Evolutionary conservation across 2,888 invertebrate genomes (phyloP), one percentile per base, ranked within the genome.

Genomic region (Volucella bombylans): DNA sequence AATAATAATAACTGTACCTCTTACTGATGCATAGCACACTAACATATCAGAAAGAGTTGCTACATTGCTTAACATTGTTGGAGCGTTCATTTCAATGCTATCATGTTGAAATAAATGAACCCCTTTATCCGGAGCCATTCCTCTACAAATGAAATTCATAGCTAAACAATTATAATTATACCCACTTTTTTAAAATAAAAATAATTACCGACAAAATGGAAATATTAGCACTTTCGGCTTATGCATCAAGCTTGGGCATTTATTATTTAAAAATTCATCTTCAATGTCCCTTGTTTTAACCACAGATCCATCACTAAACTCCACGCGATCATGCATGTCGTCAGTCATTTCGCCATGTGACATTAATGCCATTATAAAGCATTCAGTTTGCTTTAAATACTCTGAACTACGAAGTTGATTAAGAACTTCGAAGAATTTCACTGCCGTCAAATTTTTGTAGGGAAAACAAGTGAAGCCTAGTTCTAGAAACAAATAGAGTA

Each of bases 201-300:
- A n/a, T 2, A 77, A 52, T 52, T 88, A 89, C 89, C 95, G 93
- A 91, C 95, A 96, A 87, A 94, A 94, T 89, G 96, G 96, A 89
- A 95, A 95, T 78, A 96, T 93, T 89, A 96, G 94, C 72, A 96
- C 94, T 91, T 96, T 96, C 23, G 96, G 95, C 88, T 95, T 94
- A 68, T 93, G 92, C 10, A 90, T 88, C 79, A 95, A 92, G 69
- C 90, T 89, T 0, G 92, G 92, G 89, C 94, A 94, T 69, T 91
- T 92, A 14, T 89, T 87, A 88, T 94, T 93, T 88, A 93, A 93
- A 90, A 96, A 95, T 87, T 93, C 92, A 45, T 93, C 92, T 41
- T 95, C 90, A 87, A 96, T 93, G 59, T 93, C 91, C 18, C 92
- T 91, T 41, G 93, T 92, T 79, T 93, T 90, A 68, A 94, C 89